Conservation (phyloP, 2,113 vertebrate species). For the Chloropsis hardwickii region DNA sequence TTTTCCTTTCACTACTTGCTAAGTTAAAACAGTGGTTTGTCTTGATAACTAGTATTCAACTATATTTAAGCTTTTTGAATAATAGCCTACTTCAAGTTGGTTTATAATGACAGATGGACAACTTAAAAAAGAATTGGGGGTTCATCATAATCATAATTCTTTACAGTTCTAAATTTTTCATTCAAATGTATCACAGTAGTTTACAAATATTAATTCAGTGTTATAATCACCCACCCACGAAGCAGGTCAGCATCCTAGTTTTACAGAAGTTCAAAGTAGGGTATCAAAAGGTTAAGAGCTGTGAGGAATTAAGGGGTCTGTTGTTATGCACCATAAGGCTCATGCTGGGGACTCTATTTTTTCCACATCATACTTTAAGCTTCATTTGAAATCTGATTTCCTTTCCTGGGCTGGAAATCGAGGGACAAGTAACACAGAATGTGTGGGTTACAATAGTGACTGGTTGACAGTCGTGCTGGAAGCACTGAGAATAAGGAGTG, state of each 20-base stretch:
- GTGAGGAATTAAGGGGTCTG: slow-evolving; percentile 56
- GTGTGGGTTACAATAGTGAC: background rate
- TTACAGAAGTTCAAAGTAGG: slow-evolving; percentile 22
- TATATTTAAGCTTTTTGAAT: slow-evolving; percentile 51
- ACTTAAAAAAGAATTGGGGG: slow-evolving; percentile 59
- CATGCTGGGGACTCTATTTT: slow-evolving; percentile 34
- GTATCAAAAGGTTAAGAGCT: slow-evolving; percentile 43
- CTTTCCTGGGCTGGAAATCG: background rate
- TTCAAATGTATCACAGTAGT: slow-evolving; percentile 47
- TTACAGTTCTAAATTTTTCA: slow-evolving; percentile 59
- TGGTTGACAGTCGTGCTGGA: background rate
- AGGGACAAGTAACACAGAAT: background rate
- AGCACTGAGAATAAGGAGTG: background rate
- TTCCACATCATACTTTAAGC: background rate
- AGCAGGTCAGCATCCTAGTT: slow-evolving; percentile 51
- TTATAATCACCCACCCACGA: slow-evolving; percentile 47
- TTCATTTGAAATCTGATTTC: slow-evolving; percentile 23
- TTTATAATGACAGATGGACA: slow-evolving; percentile 63
- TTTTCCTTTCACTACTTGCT: slow-evolving; percentile 2
- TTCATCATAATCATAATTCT: slow-evolving; percentile 38
- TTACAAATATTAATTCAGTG: slow-evolving; percentile 64
- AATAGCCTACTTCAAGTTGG: slow-evolving; percentile 51
- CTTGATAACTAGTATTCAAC: slow-evolving; percentile 11
- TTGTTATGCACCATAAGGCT: slow-evolving; percentile 43
- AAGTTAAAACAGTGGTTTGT: background rate